Percentiles rank a stretch among this genome's conserved stretches.
Evolutionary conservation across 2,113 vertebrate genomes (phyloP).

Genomic region (Proterorhinus semilunaris): DNA sequence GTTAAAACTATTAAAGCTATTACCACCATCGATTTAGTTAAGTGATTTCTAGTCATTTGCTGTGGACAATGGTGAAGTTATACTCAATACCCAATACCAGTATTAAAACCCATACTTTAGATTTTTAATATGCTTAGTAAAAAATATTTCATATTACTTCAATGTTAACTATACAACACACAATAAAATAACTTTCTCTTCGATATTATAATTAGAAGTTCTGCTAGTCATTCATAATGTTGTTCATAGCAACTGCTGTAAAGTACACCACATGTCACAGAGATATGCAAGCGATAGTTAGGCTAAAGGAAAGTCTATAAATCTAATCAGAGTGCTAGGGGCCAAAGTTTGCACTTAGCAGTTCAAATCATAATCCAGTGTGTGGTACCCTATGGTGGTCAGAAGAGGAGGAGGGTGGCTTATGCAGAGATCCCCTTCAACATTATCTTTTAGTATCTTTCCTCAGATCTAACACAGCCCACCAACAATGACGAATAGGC

Average conservation of each 20-base stretch:
- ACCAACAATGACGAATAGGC: slow-evolving; percentile 31
- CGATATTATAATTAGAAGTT: too few species aligned
- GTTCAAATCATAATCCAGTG: neutral
- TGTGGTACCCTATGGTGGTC: neutral
- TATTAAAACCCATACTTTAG: too few species aligned
- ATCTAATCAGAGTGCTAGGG: neutral
- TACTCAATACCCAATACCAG: too few species aligned
- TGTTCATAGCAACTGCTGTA: neutral
- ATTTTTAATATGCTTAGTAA: too few species aligned
- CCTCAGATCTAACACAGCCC: slow-evolving; percentile 38
- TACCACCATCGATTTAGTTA: too few species aligned
- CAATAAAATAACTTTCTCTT: too few species aligned
- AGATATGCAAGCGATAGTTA: neutral
- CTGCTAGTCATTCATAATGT: neutral
- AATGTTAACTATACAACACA: too few species aligned
- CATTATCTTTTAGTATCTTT: slow-evolving; percentile 19
- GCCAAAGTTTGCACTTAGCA: neutral
- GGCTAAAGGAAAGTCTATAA: neutral
- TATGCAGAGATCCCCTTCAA: slow-evolving; percentile 15
- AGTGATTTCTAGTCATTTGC: too few species aligned
- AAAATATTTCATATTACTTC: too few species aligned
- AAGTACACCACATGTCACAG: neutral
- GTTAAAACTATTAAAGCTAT: neutral
- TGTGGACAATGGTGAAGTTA: too few species aligned
- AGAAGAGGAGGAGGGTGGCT: slow-evolving; percentile 9